phyloP scores from a whole-genome alignment of 2,888 invertebrate species.

The Drosophila melanocephala region DNA sequence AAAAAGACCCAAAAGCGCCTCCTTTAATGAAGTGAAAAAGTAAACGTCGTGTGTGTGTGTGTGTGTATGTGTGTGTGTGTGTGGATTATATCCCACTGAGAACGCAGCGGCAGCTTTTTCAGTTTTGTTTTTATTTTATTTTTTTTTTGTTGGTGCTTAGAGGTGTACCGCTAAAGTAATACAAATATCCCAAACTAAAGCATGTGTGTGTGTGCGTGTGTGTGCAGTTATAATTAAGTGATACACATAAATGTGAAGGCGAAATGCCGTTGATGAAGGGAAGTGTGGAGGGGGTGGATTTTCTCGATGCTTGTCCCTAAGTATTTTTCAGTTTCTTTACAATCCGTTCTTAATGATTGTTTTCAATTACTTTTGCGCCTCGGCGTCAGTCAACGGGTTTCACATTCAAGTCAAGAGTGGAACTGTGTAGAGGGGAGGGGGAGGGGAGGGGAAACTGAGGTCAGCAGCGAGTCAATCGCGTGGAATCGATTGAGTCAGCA shows the following conservation, averaged over 20 bases:
- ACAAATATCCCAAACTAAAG: slow-evolving; percentile 24
- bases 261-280: not conserved
- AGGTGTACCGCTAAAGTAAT: slow-evolving; percentile 12
- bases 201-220: slow-evolving; percentile 31
- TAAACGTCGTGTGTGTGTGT: slow-evolving; percentile 35
- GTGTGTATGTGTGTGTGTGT: slow-evolving; percentile 6
- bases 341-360: slow-evolving; percentile 36
- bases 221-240: slow-evolving; percentile 81
- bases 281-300: not conserved
- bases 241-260: slow-evolving; percentile 62
- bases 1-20: slow-evolving; percentile 31
- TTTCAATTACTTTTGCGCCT: slow-evolving; percentile 70
- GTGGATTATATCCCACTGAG: slow-evolving; percentile 52
- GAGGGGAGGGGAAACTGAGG: slow-evolving; percentile 1
- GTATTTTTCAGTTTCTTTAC: slow-evolving; percentile 25
- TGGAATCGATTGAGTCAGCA: slow-evolving; percentile 72
- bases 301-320: slow-evolving; percentile 6
- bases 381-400: slow-evolving; percentile 37
- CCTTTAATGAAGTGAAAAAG: slow-evolving; percentile 81
- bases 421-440: not conserved
- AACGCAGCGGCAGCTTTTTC: slow-evolving; percentile 32
- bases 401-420: slow-evolving; percentile 1
- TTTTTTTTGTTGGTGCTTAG: slow-evolving; percentile 17
- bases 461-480: slow-evolving; percentile 41
- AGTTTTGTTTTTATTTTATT: not conserved